Base-by-base conservation (phyloP, 37 sponge, comb jelly and placozoan genomes). In the Crambe crambe region DNA sequence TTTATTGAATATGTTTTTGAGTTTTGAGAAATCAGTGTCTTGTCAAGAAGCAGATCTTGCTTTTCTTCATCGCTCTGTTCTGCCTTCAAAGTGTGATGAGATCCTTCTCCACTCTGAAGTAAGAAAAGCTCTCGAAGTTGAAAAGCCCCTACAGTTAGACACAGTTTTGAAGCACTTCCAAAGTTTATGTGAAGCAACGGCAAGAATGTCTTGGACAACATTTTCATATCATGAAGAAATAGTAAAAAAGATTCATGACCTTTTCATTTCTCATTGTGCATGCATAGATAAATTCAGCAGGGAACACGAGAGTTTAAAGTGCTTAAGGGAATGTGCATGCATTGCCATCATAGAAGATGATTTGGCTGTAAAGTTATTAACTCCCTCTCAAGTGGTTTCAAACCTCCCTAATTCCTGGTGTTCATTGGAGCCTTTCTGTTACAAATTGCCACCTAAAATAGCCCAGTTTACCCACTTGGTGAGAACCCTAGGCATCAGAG, bases 251-350 rank as follows among this genome's bases (percentile, higher is more conserved):
- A n/a, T 47, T 47, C 51, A 15, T 26, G 31, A 64, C 26, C 4
- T 86, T 15, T 73, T 85, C 29, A 37, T 25, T 36, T 8, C 35
- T 23, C 86, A 86, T 73, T 86, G 72, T 59, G 47, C 63, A 9
- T 77, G 31, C n/a, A 22, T 86, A 25, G 57, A 86, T 68, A 18
- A 17, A 37, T 4, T 6, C 18, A 68, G 12, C 9, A 15, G 12
- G 36, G 4, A 35, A 9, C 63, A 8, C 15, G 63, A 62, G 26
- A 62, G 6, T 8, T 5, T 27, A 23, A 23, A 5, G 6, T 20
- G 31, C 30, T 62, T 62, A 62, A 62, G 63, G 6, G 63, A 62
- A 30, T 8, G 17, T 62, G 23, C n/a, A 1, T 73, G 74, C 56
- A 38, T 82, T 39, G 20, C 60, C 4, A 47, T 64, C 43, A 4